Evolutionary conservation across 2,113 vertebrate species (phyloP).

Genomic region (Plecotus auritus): DNA sequence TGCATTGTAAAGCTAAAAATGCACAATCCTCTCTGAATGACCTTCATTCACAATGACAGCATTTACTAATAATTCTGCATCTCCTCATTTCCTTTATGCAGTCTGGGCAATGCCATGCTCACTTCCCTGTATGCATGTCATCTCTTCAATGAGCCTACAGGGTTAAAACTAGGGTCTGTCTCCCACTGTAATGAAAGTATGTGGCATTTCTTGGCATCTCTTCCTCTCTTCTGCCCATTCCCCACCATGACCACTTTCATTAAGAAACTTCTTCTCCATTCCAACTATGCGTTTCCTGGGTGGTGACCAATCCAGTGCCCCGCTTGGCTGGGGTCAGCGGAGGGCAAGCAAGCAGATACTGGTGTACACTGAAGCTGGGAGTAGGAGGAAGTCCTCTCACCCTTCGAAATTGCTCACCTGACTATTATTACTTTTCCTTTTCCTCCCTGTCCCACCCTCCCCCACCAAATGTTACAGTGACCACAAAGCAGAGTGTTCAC

Average conservation of each 20-base stretch:
- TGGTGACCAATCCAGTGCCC: not conserved
- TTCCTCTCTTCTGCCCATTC: not conserved
- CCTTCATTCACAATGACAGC: not conserved
- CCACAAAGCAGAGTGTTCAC: too few relatives aligned
- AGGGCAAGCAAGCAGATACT: not conserved
- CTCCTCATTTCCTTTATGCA: not conserved
- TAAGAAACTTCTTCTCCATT: not conserved
- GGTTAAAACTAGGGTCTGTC: not conserved
- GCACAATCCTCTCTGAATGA: not conserved
- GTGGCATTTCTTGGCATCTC: not conserved
- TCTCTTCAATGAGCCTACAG: not conserved
- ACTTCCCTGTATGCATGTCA: not conserved
- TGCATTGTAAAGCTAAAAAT: not conserved
- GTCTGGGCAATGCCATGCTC: not conserved
- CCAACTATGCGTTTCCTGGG: not conserved
- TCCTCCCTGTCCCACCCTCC: too few relatives aligned
- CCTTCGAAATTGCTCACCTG: not conserved
- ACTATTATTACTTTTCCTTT: too few relatives aligned
- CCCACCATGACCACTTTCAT: not conserved
- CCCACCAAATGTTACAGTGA: too few relatives aligned
- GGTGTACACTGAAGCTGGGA: not conserved
- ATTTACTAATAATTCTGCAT: not conserved
- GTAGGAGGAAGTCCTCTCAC: not conserved
- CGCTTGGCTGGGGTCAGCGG: not conserved
- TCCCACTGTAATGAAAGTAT: not conserved